Percentiles rank a stretch among this genome's conserved stretches.
phyloP scores from a whole-genome alignment of 1,140 invertebrate species.

The Neodiprion fabricii region DNA sequence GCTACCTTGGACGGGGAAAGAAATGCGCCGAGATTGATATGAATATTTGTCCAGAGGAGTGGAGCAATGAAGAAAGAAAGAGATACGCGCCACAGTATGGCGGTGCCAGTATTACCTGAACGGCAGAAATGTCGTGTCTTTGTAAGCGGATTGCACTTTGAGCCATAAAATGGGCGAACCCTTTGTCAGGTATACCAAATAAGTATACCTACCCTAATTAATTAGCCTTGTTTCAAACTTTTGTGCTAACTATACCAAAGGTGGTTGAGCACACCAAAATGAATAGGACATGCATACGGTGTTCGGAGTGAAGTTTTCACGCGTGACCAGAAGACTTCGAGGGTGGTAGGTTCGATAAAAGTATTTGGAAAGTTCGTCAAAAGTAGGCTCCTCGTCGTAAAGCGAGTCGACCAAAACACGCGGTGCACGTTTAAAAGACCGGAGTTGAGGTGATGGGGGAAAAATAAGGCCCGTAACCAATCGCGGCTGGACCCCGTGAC shows the following conservation, averaged over 20 bases:
- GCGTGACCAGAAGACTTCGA: not conserved
- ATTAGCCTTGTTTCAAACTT: not conserved
- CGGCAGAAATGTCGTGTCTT: not conserved
- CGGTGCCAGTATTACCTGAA: too few relatives aligned
- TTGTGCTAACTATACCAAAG: not conserved
- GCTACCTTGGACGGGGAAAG: too few relatives aligned
- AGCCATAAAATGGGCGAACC: not conserved
- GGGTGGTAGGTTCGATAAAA: not conserved
- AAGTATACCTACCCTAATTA: not conserved
- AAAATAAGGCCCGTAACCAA: constrained; percentile 7
- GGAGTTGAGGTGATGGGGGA: not conserved
- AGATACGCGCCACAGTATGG: too few relatives aligned
- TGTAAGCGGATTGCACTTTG: not conserved
- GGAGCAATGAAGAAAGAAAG: too few relatives aligned
- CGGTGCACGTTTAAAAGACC: not conserved
- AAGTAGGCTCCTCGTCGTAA: not conserved
- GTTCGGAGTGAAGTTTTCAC: too few relatives aligned
- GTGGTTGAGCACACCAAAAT: too few relatives aligned
- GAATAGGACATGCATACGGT: too few relatives aligned
- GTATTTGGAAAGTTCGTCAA: not conserved
- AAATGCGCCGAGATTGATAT: too few relatives aligned
- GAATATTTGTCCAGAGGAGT: too few relatives aligned
- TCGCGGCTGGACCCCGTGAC: not conserved
- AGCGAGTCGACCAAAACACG: not conserved
- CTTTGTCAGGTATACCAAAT: not conserved